These are phyloP conservation scores for Poeciliopsis turneri DNA, from an alignment of 2,797 vertebrate species.

Conservation along the genomic window DNA sequence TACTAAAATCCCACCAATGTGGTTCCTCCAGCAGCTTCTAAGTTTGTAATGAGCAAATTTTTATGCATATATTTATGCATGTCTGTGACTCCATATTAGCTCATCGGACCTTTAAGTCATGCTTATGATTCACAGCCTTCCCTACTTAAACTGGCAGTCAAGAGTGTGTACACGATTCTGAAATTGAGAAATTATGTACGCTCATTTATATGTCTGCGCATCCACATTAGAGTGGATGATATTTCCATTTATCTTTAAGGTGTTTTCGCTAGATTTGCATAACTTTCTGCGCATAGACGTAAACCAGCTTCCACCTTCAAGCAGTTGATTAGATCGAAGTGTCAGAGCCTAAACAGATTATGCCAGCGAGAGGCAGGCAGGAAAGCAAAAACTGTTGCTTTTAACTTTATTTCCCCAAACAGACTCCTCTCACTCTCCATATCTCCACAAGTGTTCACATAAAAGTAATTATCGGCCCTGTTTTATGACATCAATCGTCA, in stretches of 20 bases:
- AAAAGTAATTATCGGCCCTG: conserved; percentile 32
- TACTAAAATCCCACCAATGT: background rate
- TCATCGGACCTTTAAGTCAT: conserved; percentile 23
- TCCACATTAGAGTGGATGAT: conserved; percentile 35
- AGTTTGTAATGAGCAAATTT: background rate
- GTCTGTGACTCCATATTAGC: conserved; percentile 10
- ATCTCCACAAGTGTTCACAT: conserved; percentile 34
- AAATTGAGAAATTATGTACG: conserved; percentile 1
- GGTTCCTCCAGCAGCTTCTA: background rate
- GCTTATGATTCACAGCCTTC: conserved; percentile 33
- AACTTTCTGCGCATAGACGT: background rate
- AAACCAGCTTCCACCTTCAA: conserved; percentile 32
- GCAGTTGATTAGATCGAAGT: conserved; percentile 58
- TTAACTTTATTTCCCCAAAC: conserved; percentile 59
- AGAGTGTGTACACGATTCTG: conserved; percentile 7
- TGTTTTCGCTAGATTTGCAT: conserved; percentile 15
- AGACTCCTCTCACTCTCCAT: conserved; percentile 59
- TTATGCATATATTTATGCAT: background rate
- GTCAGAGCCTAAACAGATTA: conserved; percentile 62
- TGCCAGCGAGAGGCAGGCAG: conserved; percentile 31
- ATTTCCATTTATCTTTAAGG: conserved; percentile 31
- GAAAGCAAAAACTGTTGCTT: conserved; percentile 55
- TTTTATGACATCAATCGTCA: conserved; percentile 32
- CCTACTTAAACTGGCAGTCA: conserved; percentile 32
- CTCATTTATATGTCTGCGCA: conserved; percentile 23